Evolutionary conservation across 1,140 invertebrate species (phyloP).

Genomic region (Nixonia krombeini): DNA sequence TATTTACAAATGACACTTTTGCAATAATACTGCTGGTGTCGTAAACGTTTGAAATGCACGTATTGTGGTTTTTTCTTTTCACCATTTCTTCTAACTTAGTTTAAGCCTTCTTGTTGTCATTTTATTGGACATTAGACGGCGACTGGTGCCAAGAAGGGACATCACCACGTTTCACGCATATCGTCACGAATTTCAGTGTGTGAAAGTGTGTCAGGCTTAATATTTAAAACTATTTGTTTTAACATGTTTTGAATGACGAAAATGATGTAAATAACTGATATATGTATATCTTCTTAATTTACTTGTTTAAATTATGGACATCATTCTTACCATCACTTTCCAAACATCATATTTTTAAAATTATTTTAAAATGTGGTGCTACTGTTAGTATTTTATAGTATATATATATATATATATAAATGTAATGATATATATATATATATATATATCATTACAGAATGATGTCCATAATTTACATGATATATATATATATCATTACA

Average conservation of each 20-base stretch:
- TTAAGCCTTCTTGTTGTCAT: conserved; percentile 36
- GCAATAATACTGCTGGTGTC: too few species aligned
- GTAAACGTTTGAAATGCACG: too few species aligned
- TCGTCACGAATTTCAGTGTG: conserved; percentile 17
- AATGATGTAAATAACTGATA: not conserved
- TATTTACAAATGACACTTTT: too few species aligned
- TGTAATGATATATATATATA: too few species aligned
- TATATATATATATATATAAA: too few species aligned
- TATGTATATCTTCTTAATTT: too few species aligned
- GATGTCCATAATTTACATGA: too few species aligned
- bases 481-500: too few species aligned
- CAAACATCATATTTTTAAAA: too few species aligned
- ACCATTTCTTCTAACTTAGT: not conserved
- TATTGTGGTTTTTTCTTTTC: not conserved
- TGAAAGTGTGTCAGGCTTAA: conserved; percentile 15
- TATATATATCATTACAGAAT: too few species aligned
- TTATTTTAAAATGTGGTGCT: too few species aligned
- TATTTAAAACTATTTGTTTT: not conserved
- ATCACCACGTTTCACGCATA: conserved; percentile 49
- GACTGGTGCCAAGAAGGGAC: conserved; percentile 55
- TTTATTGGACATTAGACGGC: conserved; percentile 34
- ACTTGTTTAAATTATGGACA: not conserved
- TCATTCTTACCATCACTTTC: not conserved
- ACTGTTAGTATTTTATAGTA: too few species aligned
- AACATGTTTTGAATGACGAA: conserved; percentile 11